A percentile compares a stretch with the other conserved stretches of the same genome.
Evolutionary conservation across 2,797 vertebrate genomes (phyloP).

Genomic region (Sebastes iracundus): DNA sequence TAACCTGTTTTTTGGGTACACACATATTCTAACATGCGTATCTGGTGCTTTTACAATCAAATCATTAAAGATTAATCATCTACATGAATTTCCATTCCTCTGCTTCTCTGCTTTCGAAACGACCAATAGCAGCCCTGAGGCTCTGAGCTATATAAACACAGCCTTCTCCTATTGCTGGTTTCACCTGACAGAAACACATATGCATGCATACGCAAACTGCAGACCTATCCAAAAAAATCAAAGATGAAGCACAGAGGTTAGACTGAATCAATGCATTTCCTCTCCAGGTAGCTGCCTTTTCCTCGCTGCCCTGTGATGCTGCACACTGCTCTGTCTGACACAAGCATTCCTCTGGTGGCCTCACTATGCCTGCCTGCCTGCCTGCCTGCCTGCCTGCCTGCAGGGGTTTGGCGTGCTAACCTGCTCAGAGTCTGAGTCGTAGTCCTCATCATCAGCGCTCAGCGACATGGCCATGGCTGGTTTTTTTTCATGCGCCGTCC

Average conservation of each 20-base stretch:
- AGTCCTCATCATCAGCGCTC: conserved; percentile 95
- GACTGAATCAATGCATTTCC: conserved; percentile 62
- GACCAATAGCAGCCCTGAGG: conserved; percentile 60
- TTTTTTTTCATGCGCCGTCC: conserved; percentile 88
- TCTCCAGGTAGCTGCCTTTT: conserved; percentile 71
- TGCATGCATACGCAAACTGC: conserved; percentile 17
- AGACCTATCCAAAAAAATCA: conserved; percentile 23
- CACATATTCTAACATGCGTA: not conserved
- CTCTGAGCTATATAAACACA: conserved; percentile 56
- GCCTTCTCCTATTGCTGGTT: conserved; percentile 31
- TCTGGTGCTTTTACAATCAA: conserved; percentile 26
- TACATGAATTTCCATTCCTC: conserved; percentile 33
- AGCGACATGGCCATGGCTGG: conserved; percentile 93
- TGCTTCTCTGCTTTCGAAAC: conserved; percentile 46
- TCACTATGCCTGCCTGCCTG: conserved; percentile 33
- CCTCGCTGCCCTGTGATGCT: conserved; percentile 66
- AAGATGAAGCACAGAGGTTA: conserved; percentile 21
- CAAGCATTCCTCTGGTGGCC: conserved; percentile 71
- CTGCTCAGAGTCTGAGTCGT: conserved; percentile 94
- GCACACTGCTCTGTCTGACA: conserved; percentile 54
- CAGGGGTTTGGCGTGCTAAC: conserved; percentile 78
- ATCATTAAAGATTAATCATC: conserved; percentile 40
- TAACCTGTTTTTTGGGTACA: not conserved
- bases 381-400: conserved; percentile 36
- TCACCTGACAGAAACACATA: conserved; percentile 46